Conservation (phyloP, 2,113 vertebrate species). For the Smithornis capensis region DNA sequence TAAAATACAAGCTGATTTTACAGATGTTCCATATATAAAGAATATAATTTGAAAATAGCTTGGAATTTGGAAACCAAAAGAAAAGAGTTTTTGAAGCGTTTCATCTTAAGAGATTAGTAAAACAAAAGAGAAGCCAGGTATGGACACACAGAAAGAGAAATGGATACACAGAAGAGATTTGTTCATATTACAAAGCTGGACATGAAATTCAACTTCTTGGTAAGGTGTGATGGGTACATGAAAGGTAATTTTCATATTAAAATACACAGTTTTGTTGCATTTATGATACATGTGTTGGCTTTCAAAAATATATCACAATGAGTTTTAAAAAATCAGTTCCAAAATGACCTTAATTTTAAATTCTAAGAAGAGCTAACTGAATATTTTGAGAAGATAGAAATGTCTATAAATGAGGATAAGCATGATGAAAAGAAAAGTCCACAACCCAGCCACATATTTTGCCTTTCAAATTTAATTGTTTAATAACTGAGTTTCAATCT, state of each 20-base stretch:
- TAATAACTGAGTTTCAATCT: neutral
- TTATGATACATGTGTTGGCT: accelerated
- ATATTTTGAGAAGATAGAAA: neutral
- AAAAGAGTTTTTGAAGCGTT: neutral
- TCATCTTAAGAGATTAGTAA: neutral
- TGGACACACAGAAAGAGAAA: neutral
- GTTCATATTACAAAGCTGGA: neutral
- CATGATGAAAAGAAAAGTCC: neutral
- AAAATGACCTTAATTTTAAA: neutral
- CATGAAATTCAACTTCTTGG: neutral
- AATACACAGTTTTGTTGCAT: neutral
- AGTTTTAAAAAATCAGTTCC: neutral
- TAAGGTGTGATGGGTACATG: neutral
- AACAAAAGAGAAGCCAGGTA: neutral
- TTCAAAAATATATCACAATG: neutral
- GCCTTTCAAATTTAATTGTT: neutral
- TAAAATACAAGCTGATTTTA: neutral
- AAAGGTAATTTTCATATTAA: neutral
- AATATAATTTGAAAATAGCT: neutral
- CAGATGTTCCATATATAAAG: neutral
- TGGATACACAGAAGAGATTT: neutral
- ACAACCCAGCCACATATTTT: neutral
- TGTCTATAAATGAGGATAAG: neutral
- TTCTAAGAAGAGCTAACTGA: neutral
- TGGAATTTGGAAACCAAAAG: neutral